These are phyloP conservation scores for Oxyura jamaicensis DNA, from an alignment of 2,113 vertebrate species.

Conservation along the genomic window DNA sequence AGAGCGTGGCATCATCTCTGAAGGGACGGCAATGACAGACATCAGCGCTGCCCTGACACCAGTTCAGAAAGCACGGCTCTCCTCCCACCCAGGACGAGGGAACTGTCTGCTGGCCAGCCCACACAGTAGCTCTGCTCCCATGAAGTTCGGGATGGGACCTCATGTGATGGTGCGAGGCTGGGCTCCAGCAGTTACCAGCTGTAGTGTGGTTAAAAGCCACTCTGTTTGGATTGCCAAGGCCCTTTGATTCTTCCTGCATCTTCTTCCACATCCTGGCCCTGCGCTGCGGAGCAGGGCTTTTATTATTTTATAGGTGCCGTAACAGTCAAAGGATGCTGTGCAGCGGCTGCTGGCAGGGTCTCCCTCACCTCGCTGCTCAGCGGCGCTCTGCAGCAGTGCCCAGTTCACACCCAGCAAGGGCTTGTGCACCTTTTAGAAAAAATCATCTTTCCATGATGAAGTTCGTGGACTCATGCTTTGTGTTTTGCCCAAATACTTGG, in stretches of 20 bases:
- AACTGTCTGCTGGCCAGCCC: not conserved
- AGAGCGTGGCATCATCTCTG: fast-evolving
- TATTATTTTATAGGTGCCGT: conserved; percentile 47
- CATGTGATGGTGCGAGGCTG: not conserved
- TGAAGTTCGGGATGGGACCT: not conserved
- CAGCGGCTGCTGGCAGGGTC: fast-evolving
- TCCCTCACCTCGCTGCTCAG: not conserved
- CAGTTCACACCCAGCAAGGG: too few relatives aligned
- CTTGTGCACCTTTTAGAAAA: too few relatives aligned
- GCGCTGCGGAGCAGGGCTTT: not conserved
- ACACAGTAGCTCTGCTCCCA: fast-evolving
- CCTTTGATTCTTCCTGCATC: conserved; percentile 32
- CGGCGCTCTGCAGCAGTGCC: not conserved
- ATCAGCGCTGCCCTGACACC: not conserved
- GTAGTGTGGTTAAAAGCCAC: not conserved
- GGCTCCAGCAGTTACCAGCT: not conserved
- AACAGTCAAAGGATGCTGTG: fast-evolving
- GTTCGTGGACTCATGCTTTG: too few relatives aligned
- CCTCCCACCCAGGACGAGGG: not conserved
- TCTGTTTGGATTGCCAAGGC: not conserved
- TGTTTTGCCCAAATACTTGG: too few relatives aligned
- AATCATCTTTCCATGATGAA: too few relatives aligned
- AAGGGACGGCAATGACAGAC: not conserved
- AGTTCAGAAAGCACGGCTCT: not conserved
- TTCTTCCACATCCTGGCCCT: not conserved